phyloP scores from a whole-genome alignment of 2,888 invertebrate species.

The Ectemnius lituratus region DNA sequence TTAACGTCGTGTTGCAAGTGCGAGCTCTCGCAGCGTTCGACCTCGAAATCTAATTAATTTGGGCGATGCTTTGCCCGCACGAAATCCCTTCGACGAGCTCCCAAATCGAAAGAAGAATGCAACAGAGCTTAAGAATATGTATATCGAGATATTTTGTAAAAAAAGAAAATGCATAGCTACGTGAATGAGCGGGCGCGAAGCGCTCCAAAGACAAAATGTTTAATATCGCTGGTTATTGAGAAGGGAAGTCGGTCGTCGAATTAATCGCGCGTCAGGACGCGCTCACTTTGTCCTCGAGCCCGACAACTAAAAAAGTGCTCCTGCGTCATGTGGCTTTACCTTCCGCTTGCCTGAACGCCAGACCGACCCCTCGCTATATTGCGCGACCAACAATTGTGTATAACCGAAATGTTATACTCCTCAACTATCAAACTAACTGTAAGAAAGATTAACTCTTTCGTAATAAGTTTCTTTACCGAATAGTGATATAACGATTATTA shows the following conservation, averaged over 20 bases:
- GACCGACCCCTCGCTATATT: neutral
- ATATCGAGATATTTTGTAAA: conserved; percentile 50
- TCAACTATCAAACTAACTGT: conserved; percentile 12
- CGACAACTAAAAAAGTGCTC: too few relatives aligned
- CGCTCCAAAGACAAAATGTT: conserved; percentile 18
- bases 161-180: conserved; percentile 17
- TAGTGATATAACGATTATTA: conserved; percentile 60
- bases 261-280: neutral
- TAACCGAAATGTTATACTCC: conserved; percentile 7
- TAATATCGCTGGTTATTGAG: conserved; percentile 4
- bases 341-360: conserved; percentile 2
- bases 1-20: neutral
- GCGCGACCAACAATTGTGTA: neutral
- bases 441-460: conserved; percentile 30
- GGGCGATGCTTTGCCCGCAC: neutral
- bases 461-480: conserved; percentile 53
- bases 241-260: neutral
- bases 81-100: conserved; percentile 21
- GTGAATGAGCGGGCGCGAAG: conserved; percentile 18
- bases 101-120: conserved; percentile 17
- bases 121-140: conserved; percentile 43
- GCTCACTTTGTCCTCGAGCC: too few relatives aligned
- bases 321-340: too few relatives aligned
- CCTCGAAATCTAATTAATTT: neutral
- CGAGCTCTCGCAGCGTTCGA: neutral